Evolutionary conservation across 2,113 vertebrate genomes (phyloP).

Genomic region (Saimiri boliviensis): DNA sequence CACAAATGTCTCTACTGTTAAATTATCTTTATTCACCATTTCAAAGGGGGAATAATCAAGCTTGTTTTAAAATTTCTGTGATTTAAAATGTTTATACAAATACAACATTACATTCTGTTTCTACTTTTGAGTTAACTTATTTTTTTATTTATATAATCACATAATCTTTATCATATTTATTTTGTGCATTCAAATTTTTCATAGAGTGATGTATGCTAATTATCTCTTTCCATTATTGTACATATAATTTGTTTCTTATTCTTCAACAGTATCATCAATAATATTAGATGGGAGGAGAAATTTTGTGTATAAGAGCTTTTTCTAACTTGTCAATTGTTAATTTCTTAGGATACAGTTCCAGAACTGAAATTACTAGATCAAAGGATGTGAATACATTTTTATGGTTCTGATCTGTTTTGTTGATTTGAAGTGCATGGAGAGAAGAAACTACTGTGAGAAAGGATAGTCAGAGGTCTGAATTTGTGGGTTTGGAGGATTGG

Average conservation of each 20-base stretch:
- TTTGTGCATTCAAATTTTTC: background rate
- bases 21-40: background rate
- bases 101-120: background rate
- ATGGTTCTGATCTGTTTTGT: background rate
- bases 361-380: background rate
- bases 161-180: background rate
- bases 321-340: background rate
- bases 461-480: background rate
- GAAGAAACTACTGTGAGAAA: background rate
- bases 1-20: background rate
- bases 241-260: slow-evolving; percentile 4
- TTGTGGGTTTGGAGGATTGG: background rate
- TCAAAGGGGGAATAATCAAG: background rate
- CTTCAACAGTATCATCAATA: slow-evolving; percentile 18
- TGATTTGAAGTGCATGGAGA: background rate
- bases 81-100: background rate
- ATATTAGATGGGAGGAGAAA: background rate
- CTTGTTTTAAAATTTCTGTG: background rate
- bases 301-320: background rate
- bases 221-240: background rate
- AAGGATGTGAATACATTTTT: slow-evolving; percentile 7
- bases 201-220: background rate
- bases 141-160: background rate
- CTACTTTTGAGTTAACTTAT: background rate
- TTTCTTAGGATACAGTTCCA: background rate